Percentiles rank a stretch among this genome's conserved stretches.
Evolutionary conservation across 2,113 vertebrate species (phyloP).

Genomic region (Hylia prasina): DNA sequence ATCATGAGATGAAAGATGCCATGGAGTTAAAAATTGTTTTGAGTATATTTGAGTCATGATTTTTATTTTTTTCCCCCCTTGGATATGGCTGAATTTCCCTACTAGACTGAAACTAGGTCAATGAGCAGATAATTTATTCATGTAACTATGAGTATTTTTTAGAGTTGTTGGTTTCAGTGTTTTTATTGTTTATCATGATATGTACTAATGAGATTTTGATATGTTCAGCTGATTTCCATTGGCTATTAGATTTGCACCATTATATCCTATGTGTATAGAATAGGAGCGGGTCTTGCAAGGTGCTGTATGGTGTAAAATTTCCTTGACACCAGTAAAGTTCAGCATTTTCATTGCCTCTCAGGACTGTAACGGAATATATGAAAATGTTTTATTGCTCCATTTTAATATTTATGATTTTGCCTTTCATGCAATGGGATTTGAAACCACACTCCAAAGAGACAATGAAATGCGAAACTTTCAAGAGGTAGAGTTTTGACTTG

Average conservation of each 20-base stretch:
- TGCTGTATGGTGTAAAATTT: neutral
- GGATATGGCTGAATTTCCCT: neutral
- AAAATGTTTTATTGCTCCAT: neutral
- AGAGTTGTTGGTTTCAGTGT: neutral
- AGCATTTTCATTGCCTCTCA: neutral
- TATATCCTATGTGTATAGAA: neutral
- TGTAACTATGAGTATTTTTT: neutral
- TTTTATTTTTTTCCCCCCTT: neutral
- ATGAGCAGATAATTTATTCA: neutral
- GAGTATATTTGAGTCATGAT: neutral
- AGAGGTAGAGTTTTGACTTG: neutral
- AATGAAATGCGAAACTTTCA: neutral
- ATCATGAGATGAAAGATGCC: neutral
- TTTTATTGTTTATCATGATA: neutral
- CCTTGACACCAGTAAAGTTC: neutral
- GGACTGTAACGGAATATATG: neutral
- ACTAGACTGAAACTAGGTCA: conserved; percentile 8
- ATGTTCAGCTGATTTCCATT: neutral
- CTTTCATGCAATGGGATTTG: neutral
- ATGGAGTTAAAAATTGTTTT: neutral
- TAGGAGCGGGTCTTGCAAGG: neutral
- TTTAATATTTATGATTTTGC: conserved; percentile 21
- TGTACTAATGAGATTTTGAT: neutral
- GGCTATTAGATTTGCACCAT: neutral
- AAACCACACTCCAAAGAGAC: neutral